A percentile compares a stretch with the other conserved stretches of the same genome.
Conservation (phyloP, 2,797 vertebrate genomes). For the Chelonia mydas region DNA sequence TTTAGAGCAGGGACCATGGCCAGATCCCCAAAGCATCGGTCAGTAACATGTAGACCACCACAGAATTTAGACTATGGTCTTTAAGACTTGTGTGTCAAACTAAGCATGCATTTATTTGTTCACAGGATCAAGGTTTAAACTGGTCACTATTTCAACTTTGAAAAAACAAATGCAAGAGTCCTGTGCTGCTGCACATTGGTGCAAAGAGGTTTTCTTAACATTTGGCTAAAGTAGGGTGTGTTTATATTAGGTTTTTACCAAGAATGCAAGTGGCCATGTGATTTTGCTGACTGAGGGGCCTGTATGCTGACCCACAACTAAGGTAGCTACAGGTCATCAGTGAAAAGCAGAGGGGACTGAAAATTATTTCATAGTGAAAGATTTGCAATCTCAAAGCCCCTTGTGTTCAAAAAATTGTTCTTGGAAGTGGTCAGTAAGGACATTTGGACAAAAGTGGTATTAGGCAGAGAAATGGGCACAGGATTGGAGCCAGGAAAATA, state of each 20-base stretch:
- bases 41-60: not conserved
- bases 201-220: not conserved
- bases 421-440: not conserved
- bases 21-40: no score
- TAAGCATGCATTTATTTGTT: not conserved
- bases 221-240: not conserved
- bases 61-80: not conserved
- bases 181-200: not conserved
- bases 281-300: not conserved
- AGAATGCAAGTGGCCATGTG: not conserved
- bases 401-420: not conserved
- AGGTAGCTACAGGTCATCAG: not conserved
- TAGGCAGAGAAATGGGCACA: not conserved
- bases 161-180: not conserved
- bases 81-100: no score
- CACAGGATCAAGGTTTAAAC: not conserved
- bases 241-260: not conserved
- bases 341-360: not conserved
- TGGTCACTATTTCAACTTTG: not conserved
- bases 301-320: not conserved
- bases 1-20: no score
- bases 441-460: not conserved
- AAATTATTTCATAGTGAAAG: not conserved
- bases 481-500: not conserved
- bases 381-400: not conserved